phyloP scores from a whole-genome alignment of 2,113 vertebrate species.

The Melanostigma gelatinosum region DNA sequence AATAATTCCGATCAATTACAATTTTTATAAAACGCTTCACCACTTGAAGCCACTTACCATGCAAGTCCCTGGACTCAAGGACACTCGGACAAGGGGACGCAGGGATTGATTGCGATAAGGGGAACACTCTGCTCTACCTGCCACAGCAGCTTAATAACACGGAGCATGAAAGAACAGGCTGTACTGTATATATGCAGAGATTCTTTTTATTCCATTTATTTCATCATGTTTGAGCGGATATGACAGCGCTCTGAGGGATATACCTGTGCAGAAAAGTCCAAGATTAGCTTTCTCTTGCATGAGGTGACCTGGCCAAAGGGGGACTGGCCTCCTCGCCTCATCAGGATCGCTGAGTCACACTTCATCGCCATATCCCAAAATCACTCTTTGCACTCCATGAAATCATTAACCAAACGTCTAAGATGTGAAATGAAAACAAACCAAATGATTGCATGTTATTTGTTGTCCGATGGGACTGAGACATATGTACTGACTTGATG shows the following conservation, averaged over 20 bases:
- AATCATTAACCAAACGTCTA: background rate
- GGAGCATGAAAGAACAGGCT: background rate
- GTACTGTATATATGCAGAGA: background rate
- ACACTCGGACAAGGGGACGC: background rate
- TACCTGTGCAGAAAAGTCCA: conserved; percentile 36
- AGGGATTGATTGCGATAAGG: background rate
- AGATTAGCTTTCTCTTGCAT: conserved; percentile 41
- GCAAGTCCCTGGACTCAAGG: background rate
- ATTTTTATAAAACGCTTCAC: background rate
- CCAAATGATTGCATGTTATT: background rate
- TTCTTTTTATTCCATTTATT: conserved; percentile 13
- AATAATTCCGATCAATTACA: conserved; percentile 2
- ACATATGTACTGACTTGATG: background rate
- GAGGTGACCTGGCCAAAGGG: conserved; percentile 29
- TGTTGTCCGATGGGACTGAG: background rate
- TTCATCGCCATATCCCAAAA: conserved; percentile 10
- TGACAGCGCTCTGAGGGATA: conserved; percentile 31
- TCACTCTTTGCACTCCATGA: background rate
- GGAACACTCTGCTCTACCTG: background rate
- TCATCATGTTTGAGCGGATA: conserved; percentile 40
- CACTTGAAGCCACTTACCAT: background rate
- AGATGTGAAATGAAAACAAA: conserved; percentile 4
- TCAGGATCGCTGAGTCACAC: conserved; percentile 35
- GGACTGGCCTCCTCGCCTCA: conserved; percentile 7
- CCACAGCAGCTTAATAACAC: conserved; percentile 21